Conservation (phyloP, 2,113 vertebrate species). For the Epinephelus lanceolatus region DNA sequence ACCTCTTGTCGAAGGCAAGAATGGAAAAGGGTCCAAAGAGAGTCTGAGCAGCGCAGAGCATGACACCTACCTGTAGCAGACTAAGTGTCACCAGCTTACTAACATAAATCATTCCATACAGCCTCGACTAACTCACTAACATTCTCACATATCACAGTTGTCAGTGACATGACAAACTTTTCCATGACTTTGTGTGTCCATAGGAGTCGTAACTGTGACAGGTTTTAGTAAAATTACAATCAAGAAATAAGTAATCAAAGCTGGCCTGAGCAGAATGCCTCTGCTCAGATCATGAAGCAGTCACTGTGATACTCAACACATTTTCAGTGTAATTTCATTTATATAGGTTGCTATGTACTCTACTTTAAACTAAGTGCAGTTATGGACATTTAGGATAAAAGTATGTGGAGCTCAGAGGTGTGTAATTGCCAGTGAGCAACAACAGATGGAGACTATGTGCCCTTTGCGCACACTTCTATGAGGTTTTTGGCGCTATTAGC, state of each 20-base stretch:
- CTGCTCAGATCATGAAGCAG: background rate
- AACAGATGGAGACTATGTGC: constrained; percentile 18
- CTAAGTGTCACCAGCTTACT: constrained; percentile 32
- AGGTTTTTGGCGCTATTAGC: background rate
- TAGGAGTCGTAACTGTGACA: background rate
- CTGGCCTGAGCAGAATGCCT: background rate
- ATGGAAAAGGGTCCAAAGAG: constrained; percentile 86
- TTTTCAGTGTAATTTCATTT: background rate
- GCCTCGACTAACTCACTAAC: background rate
- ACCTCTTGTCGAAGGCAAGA: constrained; percentile 70
- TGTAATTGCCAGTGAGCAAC: constrained; percentile 33
- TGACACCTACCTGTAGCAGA: constrained; percentile 93
- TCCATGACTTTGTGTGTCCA: background rate
- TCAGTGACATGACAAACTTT: constrained; percentile 3
- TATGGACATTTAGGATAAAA: background rate
- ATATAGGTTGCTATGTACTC: background rate
- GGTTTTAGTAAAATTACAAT: background rate
- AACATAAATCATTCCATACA: constrained; percentile 9
- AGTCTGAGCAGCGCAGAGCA: constrained; percentile 92
- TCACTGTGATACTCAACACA: background rate
- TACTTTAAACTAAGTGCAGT: background rate
- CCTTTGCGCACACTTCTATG: background rate
- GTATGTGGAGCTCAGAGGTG: background rate
- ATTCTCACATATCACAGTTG: background rate
- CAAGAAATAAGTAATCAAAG: background rate